Evolutionary conservation across 2,888 invertebrate genomes (phyloP), one percentile per base, ranked within the genome.

Genomic region (Lydus trimaculatus): DNA sequence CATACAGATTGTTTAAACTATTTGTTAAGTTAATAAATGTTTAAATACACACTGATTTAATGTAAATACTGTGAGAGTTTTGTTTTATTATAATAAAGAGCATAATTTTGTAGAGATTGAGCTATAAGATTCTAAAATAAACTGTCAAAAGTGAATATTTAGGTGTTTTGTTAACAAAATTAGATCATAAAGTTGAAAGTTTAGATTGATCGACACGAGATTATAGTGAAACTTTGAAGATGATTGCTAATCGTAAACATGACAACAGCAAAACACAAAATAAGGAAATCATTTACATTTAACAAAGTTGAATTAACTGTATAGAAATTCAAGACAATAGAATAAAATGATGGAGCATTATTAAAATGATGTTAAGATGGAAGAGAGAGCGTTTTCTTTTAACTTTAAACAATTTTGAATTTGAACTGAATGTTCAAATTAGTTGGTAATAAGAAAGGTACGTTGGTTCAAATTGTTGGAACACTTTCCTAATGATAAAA

Each of bases 401-500:
- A 2, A 13, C 20, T 43, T 43, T n/a, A 43, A 17, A 43, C 3
- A 1, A 20, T 1, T 17, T 28, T 4, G 28, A 33, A n/a, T 28
- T 17, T 13, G 5, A 11, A 25, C 2, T 59, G 23, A 56, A 39
- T 25, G 31, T 17, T 31, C 20, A 67, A 69, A 69, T 69, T 69
- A 72, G 69, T 58, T 64, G 70, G 66, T 61, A 71, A 67, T 67
- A 68, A 70, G 73, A 68, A 71, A 70, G 69, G 70, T 71, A 73
- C 73, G 75, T 73, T 48, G 62, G 70, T 69, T 70, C 66, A 70
- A 74, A 75, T 73, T 75, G 75, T 74, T 75, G 70, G 69, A 69
- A 72, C 67, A 69, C 72, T 65, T 65, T 70, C 58, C 72, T 75
- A 78, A 77, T 78, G 70, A 73, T 67, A 73, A 75, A 76, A 77